Percentiles rank a stretch among this genome's conserved stretches.
Conservation (phyloP, 2,888 invertebrate genomes). For the Hybos culiciformis region DNA sequence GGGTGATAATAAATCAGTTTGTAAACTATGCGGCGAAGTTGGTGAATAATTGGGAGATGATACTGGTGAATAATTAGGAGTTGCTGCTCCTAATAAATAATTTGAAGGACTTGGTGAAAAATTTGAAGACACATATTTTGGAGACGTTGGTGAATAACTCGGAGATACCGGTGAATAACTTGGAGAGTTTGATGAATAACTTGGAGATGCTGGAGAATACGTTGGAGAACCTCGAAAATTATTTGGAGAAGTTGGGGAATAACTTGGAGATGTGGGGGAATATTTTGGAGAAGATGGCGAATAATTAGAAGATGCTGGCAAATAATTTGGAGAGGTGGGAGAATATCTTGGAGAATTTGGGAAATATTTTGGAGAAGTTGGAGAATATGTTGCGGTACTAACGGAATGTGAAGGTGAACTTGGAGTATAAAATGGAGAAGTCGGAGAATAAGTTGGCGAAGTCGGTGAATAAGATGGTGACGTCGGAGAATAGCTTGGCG, state of each 20-base stretch:
- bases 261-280: slow-evolving; percentile 59
- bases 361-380: slow-evolving; percentile 53
- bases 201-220: slow-evolving; percentile 46
- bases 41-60: background rate
- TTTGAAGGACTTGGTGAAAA: slow-evolving; percentile 50
- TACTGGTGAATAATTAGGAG: no score
- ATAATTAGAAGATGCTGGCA: slow-evolving; percentile 38
- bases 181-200: slow-evolving; percentile 61
- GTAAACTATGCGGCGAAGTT: background rate
- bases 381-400: slow-evolving; percentile 57
- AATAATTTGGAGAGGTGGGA: slow-evolving; percentile 58
- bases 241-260: slow-evolving; percentile 45
- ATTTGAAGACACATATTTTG: no score
- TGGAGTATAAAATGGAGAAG: slow-evolving; percentile 58
- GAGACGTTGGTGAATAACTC: background rate
- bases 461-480: slow-evolving; percentile 56
- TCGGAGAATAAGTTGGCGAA: slow-evolving; percentile 48
- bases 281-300: slow-evolving; percentile 59
- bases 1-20: no score
- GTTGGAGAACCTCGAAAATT: slow-evolving; percentile 40
- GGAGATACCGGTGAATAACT: slow-evolving; percentile 48
- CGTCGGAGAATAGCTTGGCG: slow-evolving; percentile 60
- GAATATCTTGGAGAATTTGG: slow-evolving; percentile 47
- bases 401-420: slow-evolving; percentile 63
- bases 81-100: slow-evolving; percentile 37